Evolutionary conservation across 2,113 vertebrate species (phyloP), one percentile per base, ranked within the genome.

Genomic region (Dasypus novemcinctus): DNA sequence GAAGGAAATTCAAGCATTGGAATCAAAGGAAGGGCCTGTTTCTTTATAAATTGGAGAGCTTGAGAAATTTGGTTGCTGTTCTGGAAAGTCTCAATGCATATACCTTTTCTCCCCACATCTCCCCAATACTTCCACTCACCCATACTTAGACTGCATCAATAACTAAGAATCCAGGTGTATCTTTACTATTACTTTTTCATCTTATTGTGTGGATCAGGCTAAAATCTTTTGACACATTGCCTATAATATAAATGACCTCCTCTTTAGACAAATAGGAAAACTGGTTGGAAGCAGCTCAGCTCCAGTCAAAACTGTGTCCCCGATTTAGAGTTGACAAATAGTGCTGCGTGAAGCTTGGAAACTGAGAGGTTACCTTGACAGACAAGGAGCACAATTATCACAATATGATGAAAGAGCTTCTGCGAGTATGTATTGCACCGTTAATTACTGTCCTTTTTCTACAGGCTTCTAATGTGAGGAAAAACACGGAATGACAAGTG

Each of bases 401-500:
- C 99, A 98, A 98, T 97, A 99, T 99, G 99, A 99, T 99, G 99
- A 99, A 99, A 98, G 99, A 99, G 99, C 99, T 98, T 98, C 98
- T 98, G 98, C 98, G 98, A 99, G 98, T 98, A 97, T 98, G 98
- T 98, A 98, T 98, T 98, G 99, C 98, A 97, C 99, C 98, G 99
- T 99, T 99, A 99, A 99, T 99, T 99, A 99, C 99, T 99, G 99
- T 99, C 99, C 99, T 99, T 99, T 99, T 99, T 99, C 99, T 99
- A 99, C 99, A 99, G 99, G 99, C 99, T 99, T 99, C 99, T 99
- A 99, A 99, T 99, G 99, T 99, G 99, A 99, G 99, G 99, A 99
- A 99, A 99, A 99, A 99, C 99, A 99, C 98, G 98, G 98, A 98
- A 98, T 99, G 99, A 99, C 99, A 99, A 99, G 99, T 99, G 99